phyloP scores from a whole-genome alignment of 2,113 vertebrate species.

The Gracilinanus agilis region DNA sequence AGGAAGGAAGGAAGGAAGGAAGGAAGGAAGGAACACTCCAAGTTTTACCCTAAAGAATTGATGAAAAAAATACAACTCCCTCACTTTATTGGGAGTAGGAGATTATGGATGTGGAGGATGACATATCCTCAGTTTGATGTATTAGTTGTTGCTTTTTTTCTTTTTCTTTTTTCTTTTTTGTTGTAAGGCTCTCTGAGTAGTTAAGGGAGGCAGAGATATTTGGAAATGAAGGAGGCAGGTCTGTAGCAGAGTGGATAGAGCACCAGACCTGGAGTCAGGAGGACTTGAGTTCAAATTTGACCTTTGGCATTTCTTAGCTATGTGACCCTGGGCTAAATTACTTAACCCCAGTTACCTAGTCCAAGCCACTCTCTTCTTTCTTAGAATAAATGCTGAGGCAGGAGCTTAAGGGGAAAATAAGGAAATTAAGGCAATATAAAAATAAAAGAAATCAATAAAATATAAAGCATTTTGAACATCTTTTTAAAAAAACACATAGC shows the following conservation, averaged over 20 bases:
- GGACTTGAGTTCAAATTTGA: too few relatives aligned
- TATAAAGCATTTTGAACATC: not conserved
- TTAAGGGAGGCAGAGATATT: not conserved
- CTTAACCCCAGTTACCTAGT: too few relatives aligned
- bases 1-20: not conserved
- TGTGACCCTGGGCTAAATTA: too few relatives aligned
- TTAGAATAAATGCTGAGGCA: too few relatives aligned
- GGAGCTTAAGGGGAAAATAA: too few relatives aligned
- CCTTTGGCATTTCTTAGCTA: too few relatives aligned
- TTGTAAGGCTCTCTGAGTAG: not conserved
- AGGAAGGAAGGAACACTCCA: not conserved
- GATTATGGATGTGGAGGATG: not conserved
- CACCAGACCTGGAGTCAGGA: too few relatives aligned
- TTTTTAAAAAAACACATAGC: not conserved
- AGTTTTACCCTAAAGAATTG: not conserved
- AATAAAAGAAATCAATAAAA: not conserved
- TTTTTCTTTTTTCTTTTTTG: not conserved
- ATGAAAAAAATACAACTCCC: not conserved
- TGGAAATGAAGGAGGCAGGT: not conserved
- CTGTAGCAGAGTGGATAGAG: too few relatives aligned
- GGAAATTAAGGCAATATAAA: not conserved
- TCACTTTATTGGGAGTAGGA: not conserved
- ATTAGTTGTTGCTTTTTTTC: not conserved
- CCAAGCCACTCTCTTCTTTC: too few relatives aligned
- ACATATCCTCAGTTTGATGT: not conserved